Conservation (phyloP, 2,888 invertebrate genomes). For the Xestia rhomboidea region DNA sequence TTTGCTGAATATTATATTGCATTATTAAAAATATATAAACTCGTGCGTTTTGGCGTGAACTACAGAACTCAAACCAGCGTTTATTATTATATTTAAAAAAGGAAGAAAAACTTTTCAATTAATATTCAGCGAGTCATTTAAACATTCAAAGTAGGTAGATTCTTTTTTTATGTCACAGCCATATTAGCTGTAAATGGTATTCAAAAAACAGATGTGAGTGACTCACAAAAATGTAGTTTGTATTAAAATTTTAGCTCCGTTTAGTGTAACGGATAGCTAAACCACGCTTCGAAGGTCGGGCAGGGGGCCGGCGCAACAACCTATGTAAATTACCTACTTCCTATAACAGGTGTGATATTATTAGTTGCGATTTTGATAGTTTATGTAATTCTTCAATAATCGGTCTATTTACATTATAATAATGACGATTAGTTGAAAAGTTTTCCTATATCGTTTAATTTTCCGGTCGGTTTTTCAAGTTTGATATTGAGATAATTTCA, state of each 20-base stretch:
- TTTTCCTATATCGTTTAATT: background rate
- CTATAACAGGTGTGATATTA: slow-evolving; percentile 7
- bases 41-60: background rate
- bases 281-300: slow-evolving; percentile 28
- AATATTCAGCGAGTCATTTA: background rate
- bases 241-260: slow-evolving; percentile 33
- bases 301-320: slow-evolving; percentile 38
- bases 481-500: background rate
- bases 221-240: slow-evolving; percentile 33
- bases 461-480: background rate
- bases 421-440: background rate
- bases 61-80: background rate
- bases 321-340: slow-evolving; percentile 47
- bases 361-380: background rate
- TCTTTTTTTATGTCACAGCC: background rate
- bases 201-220: slow-evolving; percentile 46
- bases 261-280: slow-evolving; percentile 46
- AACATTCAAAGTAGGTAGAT: background rate
- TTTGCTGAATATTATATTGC: background rate
- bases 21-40: background rate
- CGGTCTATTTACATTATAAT: background rate
- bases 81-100: too few relatives aligned
- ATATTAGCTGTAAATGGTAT: slow-evolving; percentile 1
- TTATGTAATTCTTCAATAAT: background rate
- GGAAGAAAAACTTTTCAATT: background rate